Conservation (phyloP, 2,888 invertebrate species). For the Schizotus pectinicornis region DNA sequence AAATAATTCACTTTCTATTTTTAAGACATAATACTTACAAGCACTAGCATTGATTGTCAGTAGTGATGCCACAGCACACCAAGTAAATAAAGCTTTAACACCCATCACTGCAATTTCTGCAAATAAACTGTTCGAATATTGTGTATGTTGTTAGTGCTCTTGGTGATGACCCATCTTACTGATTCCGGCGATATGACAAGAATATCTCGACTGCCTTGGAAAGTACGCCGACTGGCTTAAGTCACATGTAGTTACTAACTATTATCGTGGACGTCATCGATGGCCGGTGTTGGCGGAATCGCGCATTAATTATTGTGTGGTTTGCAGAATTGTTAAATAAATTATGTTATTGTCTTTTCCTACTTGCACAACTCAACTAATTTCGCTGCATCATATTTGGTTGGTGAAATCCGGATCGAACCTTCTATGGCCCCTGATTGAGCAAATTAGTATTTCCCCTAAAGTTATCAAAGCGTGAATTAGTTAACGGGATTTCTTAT, state of each 20-base stretch:
- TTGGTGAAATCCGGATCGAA: no score
- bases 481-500: no score
- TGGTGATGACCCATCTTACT: conserved; percentile 41
- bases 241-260: background rate
- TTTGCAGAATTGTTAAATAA: background rate
- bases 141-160: background rate
- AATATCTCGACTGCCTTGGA: conserved; percentile 43
- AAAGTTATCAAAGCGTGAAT: no score
- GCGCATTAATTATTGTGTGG: background rate
- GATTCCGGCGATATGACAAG: conserved; percentile 33
- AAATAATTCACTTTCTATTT: background rate
- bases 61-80: no score
- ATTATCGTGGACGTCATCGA: background rate
- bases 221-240: conserved; percentile 32
- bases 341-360: background rate
- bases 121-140: background rate
- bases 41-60: background rate
- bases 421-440: no score
- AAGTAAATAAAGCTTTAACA: no score
- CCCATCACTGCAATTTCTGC: background rate
- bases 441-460: no score
- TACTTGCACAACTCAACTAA: no score
- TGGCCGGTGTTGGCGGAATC: no score
- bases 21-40: background rate
- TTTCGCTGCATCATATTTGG: no score